Evolutionary conservation across 1,140 invertebrate genomes (phyloP).

Genomic region (Campoletis sonorensis): DNA sequence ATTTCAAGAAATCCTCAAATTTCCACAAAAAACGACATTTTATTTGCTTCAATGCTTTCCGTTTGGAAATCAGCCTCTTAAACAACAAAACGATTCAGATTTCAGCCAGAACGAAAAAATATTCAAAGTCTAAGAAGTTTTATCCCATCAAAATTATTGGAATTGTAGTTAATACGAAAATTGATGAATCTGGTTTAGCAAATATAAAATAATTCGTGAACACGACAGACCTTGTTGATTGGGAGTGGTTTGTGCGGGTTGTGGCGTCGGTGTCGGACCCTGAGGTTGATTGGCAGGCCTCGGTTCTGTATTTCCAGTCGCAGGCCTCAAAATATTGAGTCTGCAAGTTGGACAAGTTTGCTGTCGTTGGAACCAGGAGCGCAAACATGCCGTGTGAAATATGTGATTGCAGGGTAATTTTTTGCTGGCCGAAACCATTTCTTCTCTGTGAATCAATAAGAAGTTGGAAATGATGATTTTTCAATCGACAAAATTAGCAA

Average conservation of each 20-base stretch:
- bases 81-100: too few relatives aligned
- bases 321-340: conserved; percentile 92
- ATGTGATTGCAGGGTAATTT: conserved; percentile 99
- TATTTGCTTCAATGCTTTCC: too few relatives aligned
- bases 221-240: conserved; percentile 61
- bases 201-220: too few relatives aligned
- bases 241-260: conserved; percentile 68
- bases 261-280: conserved; percentile 69
- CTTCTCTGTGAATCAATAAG: conserved; percentile 71
- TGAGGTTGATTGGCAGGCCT: conserved; percentile 68
- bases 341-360: conserved; percentile 99
- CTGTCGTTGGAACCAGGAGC: conserved; percentile 99
- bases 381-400: conserved; percentile 98
- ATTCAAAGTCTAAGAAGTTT: too few relatives aligned
- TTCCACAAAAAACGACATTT: too few relatives aligned
- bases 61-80: too few relatives aligned
- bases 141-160: too few relatives aligned
- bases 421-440: conserved; percentile 88
- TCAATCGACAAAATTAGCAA: conserved; percentile 13
- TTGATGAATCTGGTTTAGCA: too few relatives aligned
- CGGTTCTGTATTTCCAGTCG: conserved; percentile 67
- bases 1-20: too few relatives aligned
- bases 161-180: too few relatives aligned
- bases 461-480: conserved; percentile 24
- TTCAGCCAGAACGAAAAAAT: too few relatives aligned